Percentiles rank a stretch among this genome's conserved stretches.
phyloP scores from a whole-genome alignment of 2,113 vertebrate species.

The Chiloscyllium plagiosum region DNA sequence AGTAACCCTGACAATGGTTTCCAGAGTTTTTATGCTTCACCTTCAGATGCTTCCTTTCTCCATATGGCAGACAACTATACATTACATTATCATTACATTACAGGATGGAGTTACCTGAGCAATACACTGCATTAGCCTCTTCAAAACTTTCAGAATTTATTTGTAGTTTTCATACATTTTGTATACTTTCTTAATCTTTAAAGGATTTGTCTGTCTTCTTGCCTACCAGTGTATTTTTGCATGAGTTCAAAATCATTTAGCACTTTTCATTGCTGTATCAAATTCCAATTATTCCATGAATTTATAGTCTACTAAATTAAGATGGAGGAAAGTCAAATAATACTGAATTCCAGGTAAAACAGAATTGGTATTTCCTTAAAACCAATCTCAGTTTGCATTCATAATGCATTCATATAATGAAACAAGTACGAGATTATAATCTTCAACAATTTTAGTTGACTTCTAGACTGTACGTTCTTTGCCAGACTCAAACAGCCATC shows the following conservation, averaged over 20 bases:
- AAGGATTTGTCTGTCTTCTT: not conserved
- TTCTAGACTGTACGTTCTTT: constrained; percentile 73
- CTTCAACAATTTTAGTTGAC: constrained; percentile 58
- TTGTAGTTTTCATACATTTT: not conserved
- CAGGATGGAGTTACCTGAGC: not conserved
- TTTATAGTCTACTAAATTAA: not conserved
- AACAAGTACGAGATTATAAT: constrained; percentile 69
- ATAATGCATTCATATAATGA: constrained; percentile 93
- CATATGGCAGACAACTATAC: not conserved
- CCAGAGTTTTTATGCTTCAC: not conserved
- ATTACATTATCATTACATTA: not conserved
- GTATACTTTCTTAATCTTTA: not conserved
- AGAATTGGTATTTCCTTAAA: constrained; percentile 58
- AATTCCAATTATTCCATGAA: not conserved
- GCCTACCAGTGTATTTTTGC: not conserved
- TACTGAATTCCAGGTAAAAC: constrained; percentile 47
- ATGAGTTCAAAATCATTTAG: not conserved
- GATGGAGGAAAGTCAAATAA: not conserved
- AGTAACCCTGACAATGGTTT: not conserved
- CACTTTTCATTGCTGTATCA: not conserved
- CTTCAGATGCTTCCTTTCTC: not conserved
- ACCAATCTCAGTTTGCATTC: constrained; percentile 62
- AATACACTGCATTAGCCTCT: not conserved
- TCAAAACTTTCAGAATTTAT: not conserved
- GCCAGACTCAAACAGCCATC: constrained; percentile 69